A percentile compares a stretch with the other conserved stretches of the same genome.
These are phyloP conservation scores for Coleophora flavipennella DNA, from an alignment of 2,888 invertebrate genomes.

Conservation along the genomic window DNA sequence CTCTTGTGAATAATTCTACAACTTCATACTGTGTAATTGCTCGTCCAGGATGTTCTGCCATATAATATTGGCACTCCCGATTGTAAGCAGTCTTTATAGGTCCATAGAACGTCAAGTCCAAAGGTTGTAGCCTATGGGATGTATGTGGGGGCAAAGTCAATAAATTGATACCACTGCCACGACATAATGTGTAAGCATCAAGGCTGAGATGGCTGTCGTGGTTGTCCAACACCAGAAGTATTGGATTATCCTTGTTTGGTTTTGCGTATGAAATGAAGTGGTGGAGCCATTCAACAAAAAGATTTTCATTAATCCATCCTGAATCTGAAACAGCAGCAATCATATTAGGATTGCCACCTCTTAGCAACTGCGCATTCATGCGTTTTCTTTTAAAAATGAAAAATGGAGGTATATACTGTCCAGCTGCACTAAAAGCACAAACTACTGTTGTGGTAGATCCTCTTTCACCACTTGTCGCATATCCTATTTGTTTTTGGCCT, in stretches of 20 bases:
- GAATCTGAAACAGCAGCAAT: constrained; percentile 4
- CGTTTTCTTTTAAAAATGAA: constrained; percentile 15
- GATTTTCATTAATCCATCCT: constrained; percentile 2
- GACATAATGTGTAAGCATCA: constrained; percentile 3
- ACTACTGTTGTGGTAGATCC: constrained; percentile 12
- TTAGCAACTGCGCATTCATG: constrained; percentile 13
- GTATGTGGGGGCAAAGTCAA: constrained; percentile 7
- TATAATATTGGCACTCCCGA: constrained; percentile 8
- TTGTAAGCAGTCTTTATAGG: constrained; percentile 19
- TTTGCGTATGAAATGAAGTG: not conserved
- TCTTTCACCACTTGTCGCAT: constrained; percentile 12
- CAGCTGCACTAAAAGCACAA: constrained; percentile 11
- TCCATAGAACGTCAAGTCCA: constrained; percentile 15
- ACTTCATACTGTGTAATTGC: constrained; percentile 16
- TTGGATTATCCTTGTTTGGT: constrained; percentile 2
- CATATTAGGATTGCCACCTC: constrained; percentile 8
- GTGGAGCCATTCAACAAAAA: constrained; percentile 1
- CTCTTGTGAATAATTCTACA: constrained; percentile 11
- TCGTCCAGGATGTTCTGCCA: constrained; percentile 11
- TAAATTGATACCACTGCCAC: constrained; percentile 1
- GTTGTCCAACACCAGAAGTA: constrained; percentile 9
- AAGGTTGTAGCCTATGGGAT: no score
- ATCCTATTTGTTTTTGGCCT: constrained; percentile 12
- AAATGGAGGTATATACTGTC: constrained; percentile 14
- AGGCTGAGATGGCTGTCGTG: constrained; percentile 9